Evolutionary conservation across 2,113 vertebrate genomes (phyloP).

Genomic region (Desmodus rotundus): DNA sequence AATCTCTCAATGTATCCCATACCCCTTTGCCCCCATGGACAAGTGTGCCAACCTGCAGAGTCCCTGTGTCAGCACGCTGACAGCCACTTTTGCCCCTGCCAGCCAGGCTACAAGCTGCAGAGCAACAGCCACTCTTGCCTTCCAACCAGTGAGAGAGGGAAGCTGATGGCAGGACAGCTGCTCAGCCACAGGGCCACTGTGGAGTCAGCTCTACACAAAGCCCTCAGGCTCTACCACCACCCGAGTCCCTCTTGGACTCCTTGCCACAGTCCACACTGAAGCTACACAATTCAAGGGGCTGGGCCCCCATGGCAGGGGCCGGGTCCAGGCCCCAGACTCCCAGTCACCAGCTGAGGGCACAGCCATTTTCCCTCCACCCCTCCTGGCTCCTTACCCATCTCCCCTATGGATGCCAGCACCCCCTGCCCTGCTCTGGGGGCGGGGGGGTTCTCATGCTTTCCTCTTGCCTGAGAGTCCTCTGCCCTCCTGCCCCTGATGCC

Average conservation of each 20-base stretch:
- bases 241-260: neutral
- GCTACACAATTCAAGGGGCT: constrained; percentile 75
- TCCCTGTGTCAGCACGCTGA: constrained; percentile 85
- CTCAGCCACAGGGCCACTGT: constrained; percentile 57
- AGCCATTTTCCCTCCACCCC: neutral
- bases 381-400: neutral
- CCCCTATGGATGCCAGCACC: neutral
- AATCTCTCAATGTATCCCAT: neutral
- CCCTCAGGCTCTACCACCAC: neutral
- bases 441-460: neutral
- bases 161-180: neutral
- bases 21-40: constrained; percentile 30
- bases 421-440: neutral
- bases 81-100: constrained; percentile 85
- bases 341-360: constrained; percentile 74
- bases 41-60: constrained; percentile 76
- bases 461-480: neutral
- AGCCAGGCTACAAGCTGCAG: constrained; percentile 82
- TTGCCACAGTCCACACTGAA: constrained; percentile 44
- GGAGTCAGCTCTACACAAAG: neutral
- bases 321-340: constrained; percentile 69
- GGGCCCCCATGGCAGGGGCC: constrained; percentile 71
- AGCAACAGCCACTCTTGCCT: constrained; percentile 80
- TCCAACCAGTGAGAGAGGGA: constrained; percentile 64
- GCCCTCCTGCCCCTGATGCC: neutral